Conservation (phyloP, 2,888 invertebrate genomes). For the Cataglyphis albicans region DNA sequence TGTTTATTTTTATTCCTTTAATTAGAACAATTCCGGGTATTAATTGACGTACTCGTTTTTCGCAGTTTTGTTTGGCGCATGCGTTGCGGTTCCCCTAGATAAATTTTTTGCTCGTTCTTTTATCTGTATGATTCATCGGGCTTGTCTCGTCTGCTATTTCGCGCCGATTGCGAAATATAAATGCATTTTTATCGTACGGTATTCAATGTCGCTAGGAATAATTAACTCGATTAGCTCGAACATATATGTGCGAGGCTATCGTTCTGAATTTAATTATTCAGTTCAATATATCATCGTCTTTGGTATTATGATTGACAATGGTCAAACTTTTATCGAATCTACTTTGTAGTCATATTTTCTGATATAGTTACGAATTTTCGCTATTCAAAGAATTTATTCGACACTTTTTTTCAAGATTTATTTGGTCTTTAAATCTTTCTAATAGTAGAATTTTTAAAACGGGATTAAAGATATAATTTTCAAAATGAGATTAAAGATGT, state of each 20-base stretch:
- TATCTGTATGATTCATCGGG: constrained; percentile 2
- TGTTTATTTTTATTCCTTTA: constrained; percentile 53
- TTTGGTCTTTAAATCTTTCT: background rate
- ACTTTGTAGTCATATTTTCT: background rate
- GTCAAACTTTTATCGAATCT: background rate
- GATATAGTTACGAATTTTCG: background rate
- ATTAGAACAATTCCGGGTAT: constrained; percentile 44
- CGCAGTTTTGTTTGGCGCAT: constrained; percentile 18
- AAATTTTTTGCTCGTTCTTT: constrained; percentile 32
- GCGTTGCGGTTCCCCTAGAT: background rate
- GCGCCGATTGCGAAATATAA: constrained; percentile 2
- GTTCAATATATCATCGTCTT: background rate
- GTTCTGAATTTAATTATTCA: background rate
- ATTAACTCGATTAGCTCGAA: background rate
- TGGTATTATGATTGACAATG: background rate
- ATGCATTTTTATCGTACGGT: constrained; percentile 22
- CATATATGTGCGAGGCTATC: background rate
- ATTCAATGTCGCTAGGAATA: background rate
- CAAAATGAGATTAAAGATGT: background rate
- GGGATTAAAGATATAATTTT: background rate
- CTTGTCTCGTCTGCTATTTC: constrained; percentile 22
- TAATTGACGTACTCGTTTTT: constrained; percentile 39
- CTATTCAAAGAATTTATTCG: background rate
- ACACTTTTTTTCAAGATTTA: background rate
- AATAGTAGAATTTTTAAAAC: background rate